These are phyloP conservation scores for Parnassius smintheus DNA, from an alignment of 2,888 invertebrate genomes.

Conservation along the genomic window DNA sequence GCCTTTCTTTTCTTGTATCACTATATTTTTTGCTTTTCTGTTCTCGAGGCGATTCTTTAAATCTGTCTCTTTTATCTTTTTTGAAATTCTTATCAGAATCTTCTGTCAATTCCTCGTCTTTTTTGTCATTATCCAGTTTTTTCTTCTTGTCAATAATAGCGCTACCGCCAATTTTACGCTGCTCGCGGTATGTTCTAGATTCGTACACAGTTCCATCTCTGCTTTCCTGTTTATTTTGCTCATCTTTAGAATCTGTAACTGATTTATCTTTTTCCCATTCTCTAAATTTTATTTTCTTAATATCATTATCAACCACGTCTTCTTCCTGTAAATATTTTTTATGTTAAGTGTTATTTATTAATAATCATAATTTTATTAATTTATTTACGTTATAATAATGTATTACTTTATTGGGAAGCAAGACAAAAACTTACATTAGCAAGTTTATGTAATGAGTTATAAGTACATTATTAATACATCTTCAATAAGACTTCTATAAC, in stretches of 20 bases:
- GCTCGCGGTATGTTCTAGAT: slow-evolving; percentile 68
- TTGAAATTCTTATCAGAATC: slow-evolving; percentile 58
- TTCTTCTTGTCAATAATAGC: slow-evolving; percentile 70
- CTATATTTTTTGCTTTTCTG: slow-evolving; percentile 75
- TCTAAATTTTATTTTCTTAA: slow-evolving; percentile 72
- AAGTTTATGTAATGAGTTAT: neutral
- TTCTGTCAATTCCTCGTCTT: slow-evolving; percentile 68
- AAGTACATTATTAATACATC: neutral
- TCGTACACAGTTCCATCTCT: slow-evolving; percentile 66
- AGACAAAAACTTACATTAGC: neutral
- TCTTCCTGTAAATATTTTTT: slow-evolving; percentile 51
- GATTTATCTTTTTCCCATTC: slow-evolving; percentile 73
- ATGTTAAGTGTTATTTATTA: neutral
- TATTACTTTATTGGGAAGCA: neutral
- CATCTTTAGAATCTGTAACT: slow-evolving; percentile 56
- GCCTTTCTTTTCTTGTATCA: slow-evolving; percentile 72
- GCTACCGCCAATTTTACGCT: slow-evolving; percentile 57
- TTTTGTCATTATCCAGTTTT: slow-evolving; percentile 67
- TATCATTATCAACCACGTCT: slow-evolving; percentile 64
- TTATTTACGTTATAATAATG: no score
- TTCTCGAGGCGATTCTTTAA: slow-evolving; percentile 70
- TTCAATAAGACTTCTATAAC: no score
- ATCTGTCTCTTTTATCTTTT: slow-evolving; percentile 67
- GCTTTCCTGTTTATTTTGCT: slow-evolving; percentile 49
- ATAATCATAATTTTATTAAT: neutral